phyloP scores from a whole-genome alignment of 2,113 vertebrate species.

The Eulemur macaco region DNA sequence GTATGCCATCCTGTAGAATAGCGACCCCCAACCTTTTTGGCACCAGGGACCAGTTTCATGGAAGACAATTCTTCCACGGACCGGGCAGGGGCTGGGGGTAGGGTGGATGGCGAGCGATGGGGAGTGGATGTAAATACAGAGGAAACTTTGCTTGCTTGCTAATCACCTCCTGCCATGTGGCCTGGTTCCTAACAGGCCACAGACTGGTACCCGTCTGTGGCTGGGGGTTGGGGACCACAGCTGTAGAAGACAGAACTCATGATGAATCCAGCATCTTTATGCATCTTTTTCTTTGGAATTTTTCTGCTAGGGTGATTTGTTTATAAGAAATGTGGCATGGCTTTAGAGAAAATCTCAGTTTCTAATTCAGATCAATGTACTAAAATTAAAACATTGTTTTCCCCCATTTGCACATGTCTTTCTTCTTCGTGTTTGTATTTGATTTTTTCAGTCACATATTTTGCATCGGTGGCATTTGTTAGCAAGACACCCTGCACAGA shows the following conservation, averaged over 20 bases:
- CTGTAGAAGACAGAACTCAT: neutral
- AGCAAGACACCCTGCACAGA: neutral
- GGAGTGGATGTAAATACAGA: too few relatives aligned
- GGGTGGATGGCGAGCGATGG: too few relatives aligned
- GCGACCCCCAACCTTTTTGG: too few relatives aligned
- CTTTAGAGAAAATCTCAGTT: neutral
- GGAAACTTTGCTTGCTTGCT: too few relatives aligned
- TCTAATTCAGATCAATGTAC: neutral
- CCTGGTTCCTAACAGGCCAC: too few relatives aligned
- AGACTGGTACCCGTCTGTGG: too few relatives aligned
- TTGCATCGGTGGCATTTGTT: neutral
- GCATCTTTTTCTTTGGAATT: neutral
- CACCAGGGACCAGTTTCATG: too few relatives aligned
- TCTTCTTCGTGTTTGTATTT: slow-evolving; percentile 2
- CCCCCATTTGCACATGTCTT: neutral
- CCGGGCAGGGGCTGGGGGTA: too few relatives aligned
- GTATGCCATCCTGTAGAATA: neutral
- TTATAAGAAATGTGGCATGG: neutral
- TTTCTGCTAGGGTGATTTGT: neutral
- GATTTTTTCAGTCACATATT: neutral
- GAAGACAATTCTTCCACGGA: too few relatives aligned
- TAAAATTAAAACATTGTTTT: neutral
- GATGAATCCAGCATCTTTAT: neutral
- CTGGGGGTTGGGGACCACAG: too few relatives aligned
- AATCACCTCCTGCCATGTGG: too few relatives aligned